Conservation (phyloP, 2,797 vertebrate species). For the Anableps anableps region DNA sequence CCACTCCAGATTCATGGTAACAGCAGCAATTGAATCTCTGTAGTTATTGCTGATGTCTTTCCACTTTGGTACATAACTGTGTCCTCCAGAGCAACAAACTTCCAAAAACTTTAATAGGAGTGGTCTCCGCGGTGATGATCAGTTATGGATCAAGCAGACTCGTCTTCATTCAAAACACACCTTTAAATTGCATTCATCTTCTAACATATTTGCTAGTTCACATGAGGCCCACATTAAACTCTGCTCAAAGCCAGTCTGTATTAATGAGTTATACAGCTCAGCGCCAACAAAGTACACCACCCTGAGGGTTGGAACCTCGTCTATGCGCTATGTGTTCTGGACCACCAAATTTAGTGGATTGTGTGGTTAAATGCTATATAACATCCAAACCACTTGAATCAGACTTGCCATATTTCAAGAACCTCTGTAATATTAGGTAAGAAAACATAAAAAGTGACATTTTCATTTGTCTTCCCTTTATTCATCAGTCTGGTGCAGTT, state of each 20-base stretch:
- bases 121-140: too few species aligned
- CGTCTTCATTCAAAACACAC: too few species aligned
- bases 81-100: too few species aligned
- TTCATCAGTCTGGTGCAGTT: background rate
- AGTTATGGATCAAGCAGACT: too few species aligned
- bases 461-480: background rate
- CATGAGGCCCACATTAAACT: background rate
- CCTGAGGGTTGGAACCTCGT: conserved; percentile 13
- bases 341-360: conserved; percentile 2
- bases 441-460: conserved; percentile 10
- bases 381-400: conserved; percentile 42
- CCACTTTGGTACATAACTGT: too few species aligned
- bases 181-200: too few species aligned
- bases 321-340: background rate
- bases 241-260: conserved; percentile 5
- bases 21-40: too few species aligned
- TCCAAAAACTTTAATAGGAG: too few species aligned
- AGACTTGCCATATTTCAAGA: background rate
- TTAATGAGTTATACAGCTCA: conserved; percentile 23
- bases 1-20: too few species aligned
- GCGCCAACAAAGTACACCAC: conserved; percentile 10
- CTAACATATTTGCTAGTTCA: too few species aligned
- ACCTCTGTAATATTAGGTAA: background rate
- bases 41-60: too few species aligned
- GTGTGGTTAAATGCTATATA: conserved; percentile 37